These are phyloP conservation scores for Taeniopygia guttata DNA, from an alignment of 2,797 vertebrate genomes.

Conservation along the genomic window DNA sequence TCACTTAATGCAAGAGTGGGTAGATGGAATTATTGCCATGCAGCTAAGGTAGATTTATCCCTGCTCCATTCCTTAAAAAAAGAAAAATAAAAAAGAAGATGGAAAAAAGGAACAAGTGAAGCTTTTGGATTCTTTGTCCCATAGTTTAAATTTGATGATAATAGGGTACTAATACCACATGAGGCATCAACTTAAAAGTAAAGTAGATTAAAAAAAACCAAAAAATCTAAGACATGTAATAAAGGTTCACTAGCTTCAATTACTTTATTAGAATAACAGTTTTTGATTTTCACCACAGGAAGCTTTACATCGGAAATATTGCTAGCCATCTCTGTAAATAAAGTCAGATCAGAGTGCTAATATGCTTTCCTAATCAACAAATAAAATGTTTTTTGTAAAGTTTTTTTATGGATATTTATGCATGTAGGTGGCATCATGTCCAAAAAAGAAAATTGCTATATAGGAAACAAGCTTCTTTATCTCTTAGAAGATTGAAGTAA, in stretches of 20 bases:
- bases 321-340: background rate
- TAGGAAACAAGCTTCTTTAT: background rate
- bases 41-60: conserved; percentile 54
- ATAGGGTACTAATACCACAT: background rate
- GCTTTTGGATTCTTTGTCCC: background rate
- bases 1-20: conserved; percentile 65
- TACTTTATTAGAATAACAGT: background rate
- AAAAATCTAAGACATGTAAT: background rate
- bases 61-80: background rate
- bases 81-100: background rate
- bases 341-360: background rate
- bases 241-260: background rate
- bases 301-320: background rate
- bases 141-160: background rate
- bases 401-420: background rate
- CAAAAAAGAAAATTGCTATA: background rate
- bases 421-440: background rate
- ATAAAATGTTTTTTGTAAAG: background rate
- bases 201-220: background rate
- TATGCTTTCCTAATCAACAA: background rate
- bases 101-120: background rate
- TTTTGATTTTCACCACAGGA: background rate
- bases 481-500: background rate
- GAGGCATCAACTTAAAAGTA: background rate
- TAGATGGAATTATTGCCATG: conserved; percentile 68